phyloP scores from a whole-genome alignment of 2,113 vertebrate genomes.

The Cairina moschata region DNA sequence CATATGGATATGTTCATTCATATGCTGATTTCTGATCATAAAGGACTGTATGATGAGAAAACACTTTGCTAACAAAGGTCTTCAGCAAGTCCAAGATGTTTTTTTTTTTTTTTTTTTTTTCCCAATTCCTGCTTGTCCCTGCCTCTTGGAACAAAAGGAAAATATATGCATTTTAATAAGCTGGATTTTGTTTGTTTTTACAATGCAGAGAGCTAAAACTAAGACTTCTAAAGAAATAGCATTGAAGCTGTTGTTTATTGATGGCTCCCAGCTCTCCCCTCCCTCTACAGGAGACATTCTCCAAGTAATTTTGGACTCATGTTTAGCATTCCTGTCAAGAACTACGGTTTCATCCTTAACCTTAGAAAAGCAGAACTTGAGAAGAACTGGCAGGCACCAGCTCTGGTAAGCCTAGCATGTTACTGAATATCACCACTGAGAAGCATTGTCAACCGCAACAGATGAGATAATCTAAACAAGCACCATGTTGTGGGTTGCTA shows the following conservation, averaged over 20 bases:
- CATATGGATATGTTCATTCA: neutral
- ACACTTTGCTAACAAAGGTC: neutral
- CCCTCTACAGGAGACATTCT: neutral
- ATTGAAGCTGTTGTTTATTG: neutral
- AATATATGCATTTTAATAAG: neutral
- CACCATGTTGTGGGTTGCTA: neutral
- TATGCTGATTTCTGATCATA: neutral
- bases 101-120: neutral
- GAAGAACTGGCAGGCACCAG: neutral
- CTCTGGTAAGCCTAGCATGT: neutral
- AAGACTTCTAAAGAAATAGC: neutral
- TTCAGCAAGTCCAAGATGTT: neutral
- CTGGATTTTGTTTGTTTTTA: neutral
- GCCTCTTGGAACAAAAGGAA: neutral
- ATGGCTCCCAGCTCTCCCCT: neutral
- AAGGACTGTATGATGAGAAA: neutral
- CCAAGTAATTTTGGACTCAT: neutral
- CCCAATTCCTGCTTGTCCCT: neutral
- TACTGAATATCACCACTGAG: neutral
- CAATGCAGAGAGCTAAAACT: neutral
- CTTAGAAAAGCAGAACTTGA: neutral
- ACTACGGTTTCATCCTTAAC: neutral
- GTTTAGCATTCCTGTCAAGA: neutral
- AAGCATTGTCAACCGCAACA: neutral
- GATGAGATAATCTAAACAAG: conserved; percentile 20